Evolutionary conservation across 1,140 invertebrate genomes (phyloP), one percentile per base, ranked within the genome.

Genomic region (Lordiphosa clarofinis): DNA sequence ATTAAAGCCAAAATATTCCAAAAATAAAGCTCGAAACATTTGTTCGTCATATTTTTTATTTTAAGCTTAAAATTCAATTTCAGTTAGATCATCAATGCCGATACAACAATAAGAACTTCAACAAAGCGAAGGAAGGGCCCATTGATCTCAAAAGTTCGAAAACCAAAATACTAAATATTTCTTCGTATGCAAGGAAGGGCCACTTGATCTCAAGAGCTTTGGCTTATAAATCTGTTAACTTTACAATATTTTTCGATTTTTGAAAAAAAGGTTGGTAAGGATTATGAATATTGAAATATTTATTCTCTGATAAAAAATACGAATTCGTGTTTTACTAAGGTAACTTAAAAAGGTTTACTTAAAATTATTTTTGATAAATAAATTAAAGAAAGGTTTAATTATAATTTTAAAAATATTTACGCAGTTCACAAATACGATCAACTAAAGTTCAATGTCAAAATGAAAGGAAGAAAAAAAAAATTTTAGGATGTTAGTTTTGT

Each of bases 41-140:
- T 75, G 66, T 52, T 67, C 58, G 47, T 59, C 53, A 82, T 67
- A 82, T 72, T 81, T 67, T 79, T 81, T 81, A 81, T 81, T 81
- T 75, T 60, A 79, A 81, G 76, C 54, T 55, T 55, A 37, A 71
- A 79, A 68, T 64, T 66, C 72, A 73, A 67, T 81, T 81, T 81
- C 75, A 81, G 75, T 81, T 50, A 49, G 56, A 52, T 58, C 75
- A 60, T 42, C 74, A 53, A 54, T 10, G 67, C 50, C 67, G 40
- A 44, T 52, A 36, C 40, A 36, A 39, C 28, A 46, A 36, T 44
- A 36, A 35, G 28, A 31, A 31, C 21, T 12, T 7, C 42, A 28
- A 33, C 43, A 54, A 43, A 31, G 43, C 40, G 71, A 58, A 79
- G 61, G 65, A 74, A 75, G 47, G 56, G 50, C 54, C 28, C 1